These are phyloP conservation scores for Toxostoma redivivum DNA, from an alignment of 2,113 vertebrate species.

Conservation along the genomic window DNA sequence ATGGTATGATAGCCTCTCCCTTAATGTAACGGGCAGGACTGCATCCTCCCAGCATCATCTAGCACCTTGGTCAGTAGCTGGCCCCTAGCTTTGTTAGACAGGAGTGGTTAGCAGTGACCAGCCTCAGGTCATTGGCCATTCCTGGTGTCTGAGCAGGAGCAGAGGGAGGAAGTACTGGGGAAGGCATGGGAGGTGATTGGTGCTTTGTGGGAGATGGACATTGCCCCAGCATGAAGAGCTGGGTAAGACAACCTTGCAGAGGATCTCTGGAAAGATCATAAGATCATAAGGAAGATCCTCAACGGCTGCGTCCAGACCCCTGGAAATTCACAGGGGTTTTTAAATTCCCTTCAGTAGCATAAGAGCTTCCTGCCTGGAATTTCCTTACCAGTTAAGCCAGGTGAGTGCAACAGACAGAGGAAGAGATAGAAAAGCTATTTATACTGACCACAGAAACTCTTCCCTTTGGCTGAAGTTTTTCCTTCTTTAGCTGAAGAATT, in stretches of 20 bases:
- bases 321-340: background rate
- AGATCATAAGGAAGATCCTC: too few relatives aligned
- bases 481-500: background rate
- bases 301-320: rapidly evolving
- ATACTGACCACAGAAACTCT: background rate
- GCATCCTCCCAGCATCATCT: background rate
- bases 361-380: background rate
- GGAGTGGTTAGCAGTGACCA: background rate
- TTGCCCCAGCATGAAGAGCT: rapidly evolving
- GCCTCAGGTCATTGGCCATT: background rate
- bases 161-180: background rate
- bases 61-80: background rate
- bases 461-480: background rate
- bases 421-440: background rate
- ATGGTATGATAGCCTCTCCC: background rate
- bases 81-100: background rate
- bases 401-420: background rate
- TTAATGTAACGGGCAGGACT: background rate
- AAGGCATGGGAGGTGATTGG: background rate
- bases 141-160: rapidly evolving
- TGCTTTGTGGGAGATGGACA: background rate
- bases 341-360: background rate
- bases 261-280: background rate
- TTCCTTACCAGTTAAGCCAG: background rate
- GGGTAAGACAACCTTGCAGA: background rate